These are phyloP conservation scores for Reinhardtius hippoglossoides DNA, from an alignment of 2,113 vertebrate genomes.

Conservation along the genomic window DNA sequence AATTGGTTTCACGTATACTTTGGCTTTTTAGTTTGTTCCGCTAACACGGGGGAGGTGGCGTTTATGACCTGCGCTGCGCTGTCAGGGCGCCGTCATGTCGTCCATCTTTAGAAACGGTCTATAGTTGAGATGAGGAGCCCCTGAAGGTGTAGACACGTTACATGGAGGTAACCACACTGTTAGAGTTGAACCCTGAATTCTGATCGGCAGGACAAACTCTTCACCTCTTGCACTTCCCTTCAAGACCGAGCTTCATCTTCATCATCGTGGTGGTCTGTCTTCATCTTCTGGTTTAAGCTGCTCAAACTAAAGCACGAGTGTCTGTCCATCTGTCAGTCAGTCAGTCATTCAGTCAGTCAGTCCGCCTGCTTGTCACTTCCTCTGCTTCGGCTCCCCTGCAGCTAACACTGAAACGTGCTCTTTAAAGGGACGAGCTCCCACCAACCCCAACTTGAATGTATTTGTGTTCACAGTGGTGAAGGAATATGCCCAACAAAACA, in stretches of 20 bases:
- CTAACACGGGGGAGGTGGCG: too few relatives aligned
- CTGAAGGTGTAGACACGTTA: too few relatives aligned
- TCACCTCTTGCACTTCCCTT: slow-evolving; percentile 29
- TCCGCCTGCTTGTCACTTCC: background rate
- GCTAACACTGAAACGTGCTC: slow-evolving; percentile 3
- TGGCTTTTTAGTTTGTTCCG: too few relatives aligned
- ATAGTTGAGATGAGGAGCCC: background rate
- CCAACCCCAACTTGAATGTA: background rate
- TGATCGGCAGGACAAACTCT: slow-evolving; percentile 12
- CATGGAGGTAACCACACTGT: background rate
- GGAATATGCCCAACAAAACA: too few relatives aligned
- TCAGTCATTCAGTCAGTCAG: too few relatives aligned
- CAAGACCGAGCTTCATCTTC: slow-evolving; percentile 4
- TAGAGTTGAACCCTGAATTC: slow-evolving; percentile 41
- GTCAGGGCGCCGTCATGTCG: too few relatives aligned
- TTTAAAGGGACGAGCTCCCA: slow-evolving; percentile 30
- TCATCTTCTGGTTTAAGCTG: slow-evolving; percentile 18
- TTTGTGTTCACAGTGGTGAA: too few relatives aligned
- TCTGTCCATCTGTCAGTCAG: background rate
- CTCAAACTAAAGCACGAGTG: slow-evolving; percentile 38
- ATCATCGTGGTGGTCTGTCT: background rate
- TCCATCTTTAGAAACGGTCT: too few relatives aligned
- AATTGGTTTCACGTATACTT: too few relatives aligned
- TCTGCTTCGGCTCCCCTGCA: slow-evolving; percentile 5
- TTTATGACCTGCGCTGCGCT: too few relatives aligned